phyloP scores from a whole-genome alignment of 2,113 vertebrate species.

The Beaufortia kweichowensis region DNA sequence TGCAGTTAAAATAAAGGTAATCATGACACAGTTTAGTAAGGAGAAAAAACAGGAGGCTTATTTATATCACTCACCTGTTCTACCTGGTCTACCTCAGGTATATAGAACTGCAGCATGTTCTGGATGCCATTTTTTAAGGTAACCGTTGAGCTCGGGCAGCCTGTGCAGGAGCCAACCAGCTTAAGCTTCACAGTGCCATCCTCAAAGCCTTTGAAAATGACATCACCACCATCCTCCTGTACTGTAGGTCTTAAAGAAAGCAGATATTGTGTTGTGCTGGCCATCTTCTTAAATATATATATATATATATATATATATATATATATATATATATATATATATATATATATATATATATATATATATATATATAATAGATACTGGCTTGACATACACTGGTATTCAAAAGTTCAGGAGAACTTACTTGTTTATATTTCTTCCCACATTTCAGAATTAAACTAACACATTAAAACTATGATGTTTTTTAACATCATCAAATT shows the following conservation, averaged over 20 bases:
- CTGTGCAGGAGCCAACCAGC: constrained; percentile 79
- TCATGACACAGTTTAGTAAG: background rate
- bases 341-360: too few species aligned
- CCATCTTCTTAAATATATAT: too few species aligned
- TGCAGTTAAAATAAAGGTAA: background rate
- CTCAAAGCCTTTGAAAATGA: constrained; percentile 79
- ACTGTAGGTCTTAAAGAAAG: constrained; percentile 72
- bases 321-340: too few species aligned
- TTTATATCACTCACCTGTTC: constrained; percentile 68
- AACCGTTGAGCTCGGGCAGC: constrained; percentile 77
- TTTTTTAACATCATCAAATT: too few species aligned
- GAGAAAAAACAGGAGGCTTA: background rate
- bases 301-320: too few species aligned
- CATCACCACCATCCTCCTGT: constrained; percentile 79
- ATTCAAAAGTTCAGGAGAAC: too few species aligned
- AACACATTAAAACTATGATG: too few species aligned
- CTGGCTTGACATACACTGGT: too few species aligned
- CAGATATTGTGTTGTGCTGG: background rate
- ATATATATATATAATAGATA: too few species aligned
- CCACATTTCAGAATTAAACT: too few species aligned
- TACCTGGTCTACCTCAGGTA: constrained; percentile 76
- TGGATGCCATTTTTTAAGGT: constrained; percentile 78
- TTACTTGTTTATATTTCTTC: too few species aligned
- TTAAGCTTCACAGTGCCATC: constrained; percentile 77
- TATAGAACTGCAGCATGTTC: constrained; percentile 82